Base-by-base conservation (phyloP, 1,140 invertebrate species). In the Lithobius niger region DNA sequence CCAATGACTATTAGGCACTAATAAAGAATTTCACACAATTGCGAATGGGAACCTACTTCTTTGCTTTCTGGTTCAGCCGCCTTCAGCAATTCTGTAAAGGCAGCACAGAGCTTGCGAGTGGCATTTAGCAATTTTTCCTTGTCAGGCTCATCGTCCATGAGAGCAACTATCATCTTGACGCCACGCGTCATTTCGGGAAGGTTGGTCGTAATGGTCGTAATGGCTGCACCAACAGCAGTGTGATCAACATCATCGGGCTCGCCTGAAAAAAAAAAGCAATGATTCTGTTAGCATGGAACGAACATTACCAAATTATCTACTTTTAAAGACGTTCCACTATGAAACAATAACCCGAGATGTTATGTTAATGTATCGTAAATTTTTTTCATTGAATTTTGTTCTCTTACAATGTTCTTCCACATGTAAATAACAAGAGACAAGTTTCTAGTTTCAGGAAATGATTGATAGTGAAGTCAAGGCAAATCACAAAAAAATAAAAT, bases 151-250 rank as follows among this genome's bases (percentile, higher is more conserved):
- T 84, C 80, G 21, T 80, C 79, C 80, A 96, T 90, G 0, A 98
- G 74, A 0, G 93, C 90, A 6, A 95, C 94, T 60, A 99, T 86
- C 78, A 96, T 86, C 55, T 86, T 81, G 1, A 99, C 91, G 60
- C 85, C 92, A 64, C 90, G 88, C 0, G 92, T 90, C 77, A 99
- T 92, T 72, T 97, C 91, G 0, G 94, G 92, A 56, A 99, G 75
- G 64, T 97, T 97, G 53, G 83, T 90, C 6, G 93, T 89, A 61
- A 99, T 99, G 25, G 94, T 96, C 6, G 89, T 90, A 55, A 99
- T 94, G 4, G 96, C 95, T 0, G 91, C 88, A 0, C 93, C 93
- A 1, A 98, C 89, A 13, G 91, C 88, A n/a, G 86, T 88, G 66
- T 92, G 88, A 71, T 98, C 94, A n/a, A 75, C 74, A 56, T 81